Percentiles rank a stretch among this genome's conserved stretches.
phyloP scores from a whole-genome alignment of 2,797 vertebrate species.

The Myotis pilosus region DNA sequence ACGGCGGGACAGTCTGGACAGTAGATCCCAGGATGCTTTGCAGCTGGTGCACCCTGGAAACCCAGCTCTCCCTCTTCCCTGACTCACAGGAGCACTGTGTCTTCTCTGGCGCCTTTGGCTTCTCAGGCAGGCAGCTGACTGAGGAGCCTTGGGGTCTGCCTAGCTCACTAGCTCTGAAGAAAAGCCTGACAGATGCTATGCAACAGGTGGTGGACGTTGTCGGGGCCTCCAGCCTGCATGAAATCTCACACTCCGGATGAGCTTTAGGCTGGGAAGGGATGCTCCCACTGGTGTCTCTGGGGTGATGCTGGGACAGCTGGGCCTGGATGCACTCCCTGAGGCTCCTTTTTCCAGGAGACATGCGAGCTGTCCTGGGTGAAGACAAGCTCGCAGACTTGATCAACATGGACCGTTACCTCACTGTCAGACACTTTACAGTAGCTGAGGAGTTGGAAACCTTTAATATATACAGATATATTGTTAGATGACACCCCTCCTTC shows the following conservation, averaged over 20 bases:
- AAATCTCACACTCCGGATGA: slow-evolving; percentile 71
- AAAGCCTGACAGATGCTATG: slow-evolving; percentile 79
- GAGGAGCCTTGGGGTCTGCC: slow-evolving; percentile 46
- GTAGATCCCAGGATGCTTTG: slow-evolving; percentile 68
- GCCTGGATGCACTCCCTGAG: slow-evolving; percentile 53
- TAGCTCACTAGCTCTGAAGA: slow-evolving; percentile 51
- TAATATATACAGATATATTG: slow-evolving; percentile 17
- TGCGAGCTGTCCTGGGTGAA: slow-evolving; percentile 54
- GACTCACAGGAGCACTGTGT: slow-evolving; percentile 41
- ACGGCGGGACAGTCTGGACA: slow-evolving; percentile 38
- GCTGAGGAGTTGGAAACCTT: slow-evolving; percentile 69
- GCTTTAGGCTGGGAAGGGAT: slow-evolving; percentile 66
- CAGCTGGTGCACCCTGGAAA: slow-evolving; percentile 57
- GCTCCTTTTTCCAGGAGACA: slow-evolving; percentile 73
- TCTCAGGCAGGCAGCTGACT: slow-evolving; percentile 56
- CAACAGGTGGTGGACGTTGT: slow-evolving; percentile 76
- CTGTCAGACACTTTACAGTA: slow-evolving; percentile 82
- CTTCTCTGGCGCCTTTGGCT: slow-evolving; percentile 60
- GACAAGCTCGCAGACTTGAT: slow-evolving; percentile 71
- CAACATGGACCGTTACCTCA: slow-evolving; percentile 83
- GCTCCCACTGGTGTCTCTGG: slow-evolving; percentile 66
- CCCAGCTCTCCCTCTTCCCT: slow-evolving; percentile 54
- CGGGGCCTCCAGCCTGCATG: slow-evolving; percentile 62
- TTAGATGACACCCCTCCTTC: slow-evolving; percentile 27
- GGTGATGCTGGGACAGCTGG: slow-evolving; percentile 74